These are phyloP conservation scores for Pygoscelis adeliae DNA, from an alignment of 2,113 vertebrate species.

Conservation along the genomic window DNA sequence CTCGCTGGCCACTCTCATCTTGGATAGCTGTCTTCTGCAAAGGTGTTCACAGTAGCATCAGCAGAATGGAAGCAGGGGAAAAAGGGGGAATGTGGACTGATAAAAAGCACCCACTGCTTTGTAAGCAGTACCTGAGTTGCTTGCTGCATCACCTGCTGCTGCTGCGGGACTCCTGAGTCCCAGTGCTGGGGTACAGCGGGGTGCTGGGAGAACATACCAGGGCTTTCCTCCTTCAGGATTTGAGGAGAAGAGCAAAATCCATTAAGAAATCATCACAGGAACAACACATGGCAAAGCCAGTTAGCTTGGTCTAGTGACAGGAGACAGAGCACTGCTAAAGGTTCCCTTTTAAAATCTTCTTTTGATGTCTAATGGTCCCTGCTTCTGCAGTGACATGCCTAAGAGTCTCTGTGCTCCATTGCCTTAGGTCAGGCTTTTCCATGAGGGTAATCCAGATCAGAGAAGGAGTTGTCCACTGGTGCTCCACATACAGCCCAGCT, in stretches of 20 bases:
- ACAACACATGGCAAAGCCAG: not conserved
- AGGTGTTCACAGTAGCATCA: not conserved
- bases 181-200: not conserved
- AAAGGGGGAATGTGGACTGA: not conserved
- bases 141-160: not conserved
- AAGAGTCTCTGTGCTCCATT: not conserved
- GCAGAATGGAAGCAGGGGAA: not conserved
- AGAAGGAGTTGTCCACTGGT: not conserved
- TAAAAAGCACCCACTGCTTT: not conserved
- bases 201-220: accelerated
- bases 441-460: not conserved
- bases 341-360: not conserved
- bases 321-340: not conserved
- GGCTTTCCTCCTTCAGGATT: not conserved
- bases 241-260: not conserved
- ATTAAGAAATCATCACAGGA: not conserved
- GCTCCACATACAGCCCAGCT: not conserved
- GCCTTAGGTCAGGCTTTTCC: not conserved
- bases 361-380: accelerated
- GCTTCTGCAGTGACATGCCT: not conserved
- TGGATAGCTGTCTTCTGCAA: not conserved
- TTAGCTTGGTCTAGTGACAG: not conserved
- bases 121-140: not conserved
- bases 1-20: not conserved
- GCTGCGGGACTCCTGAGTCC: not conserved